Base-by-base conservation (phyloP, 2,888 invertebrate species). In the Macrophya annulata region DNA sequence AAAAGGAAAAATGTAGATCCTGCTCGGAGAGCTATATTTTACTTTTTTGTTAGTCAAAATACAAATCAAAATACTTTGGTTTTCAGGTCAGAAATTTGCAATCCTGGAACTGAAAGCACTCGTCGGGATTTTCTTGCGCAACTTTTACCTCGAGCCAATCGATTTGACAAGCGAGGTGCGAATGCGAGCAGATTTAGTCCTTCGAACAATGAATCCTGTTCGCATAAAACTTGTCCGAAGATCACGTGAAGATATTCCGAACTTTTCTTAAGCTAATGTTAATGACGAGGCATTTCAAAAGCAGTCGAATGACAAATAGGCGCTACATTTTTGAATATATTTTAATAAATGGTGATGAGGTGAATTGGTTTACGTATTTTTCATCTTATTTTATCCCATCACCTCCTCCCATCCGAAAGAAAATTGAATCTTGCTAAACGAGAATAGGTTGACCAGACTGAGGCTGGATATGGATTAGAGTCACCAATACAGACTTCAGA, bases 21-120 rank as follows among this genome's bases (percentile, higher is more conserved):
- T 31, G 31, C 31, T 1, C 31, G 3, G 1, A 31, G 31, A 31
- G 31, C 31, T 3, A 31, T 31, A 31, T 31, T 31, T 31, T 31
- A 2, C 31, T 31, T 2, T 9, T 43, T 43, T 0, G 0, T 9
- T 4, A 43, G 65, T 65, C 6, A 0, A 25, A 31, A 17, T 31
- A 40, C 8, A 40, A 1, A 3, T 15, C 12, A 5, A 15, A 17
- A 31, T 51, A 51, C 51, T 40, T 71, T 71, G 6, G 6, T 71
- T 40, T 71, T 21, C 62, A 89, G 89, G 89, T 43, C 90, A 90
- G 86, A 89, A 88, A 68, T 90, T 90, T 84, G 92, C 91, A 0
- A 89, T 91, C 89, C 68, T 92, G 40, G 92, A 92, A 84, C n/a
- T 92, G 6, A 92, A 92, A 84, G 45, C 89, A 10, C 40, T 89